Conservation (phyloP, 2,888 invertebrate genomes). For the Metallyticus violacea region DNA sequence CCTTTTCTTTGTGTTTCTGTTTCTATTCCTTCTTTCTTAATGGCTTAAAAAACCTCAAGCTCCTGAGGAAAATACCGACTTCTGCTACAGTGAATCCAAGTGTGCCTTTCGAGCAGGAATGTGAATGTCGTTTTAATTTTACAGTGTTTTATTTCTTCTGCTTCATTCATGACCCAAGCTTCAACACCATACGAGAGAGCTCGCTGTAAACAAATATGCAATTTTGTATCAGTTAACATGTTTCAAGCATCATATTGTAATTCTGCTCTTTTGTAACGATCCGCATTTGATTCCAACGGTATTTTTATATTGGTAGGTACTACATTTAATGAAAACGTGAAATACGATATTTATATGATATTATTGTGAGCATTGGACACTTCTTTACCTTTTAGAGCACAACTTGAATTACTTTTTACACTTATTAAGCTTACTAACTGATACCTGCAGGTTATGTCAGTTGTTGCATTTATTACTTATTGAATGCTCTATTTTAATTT, state of each 20-base stretch:
- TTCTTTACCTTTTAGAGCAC: neutral
- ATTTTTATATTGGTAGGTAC: neutral
- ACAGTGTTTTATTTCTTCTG: too few relatives aligned
- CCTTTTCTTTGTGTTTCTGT: too few relatives aligned
- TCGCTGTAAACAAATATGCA: neutral
- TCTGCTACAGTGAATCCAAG: too few relatives aligned
- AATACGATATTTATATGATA: neutral
- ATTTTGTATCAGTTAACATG: neutral
- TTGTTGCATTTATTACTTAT: too few relatives aligned
- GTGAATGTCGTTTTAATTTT: too few relatives aligned
- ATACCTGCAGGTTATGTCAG: neutral
- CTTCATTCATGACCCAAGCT: neutral
- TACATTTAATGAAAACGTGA: neutral
- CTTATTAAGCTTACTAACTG: neutral
- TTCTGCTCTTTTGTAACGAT: neutral
- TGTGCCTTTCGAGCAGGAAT: too few relatives aligned
- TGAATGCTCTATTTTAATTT: too few relatives aligned
- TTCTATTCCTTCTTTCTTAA: too few relatives aligned
- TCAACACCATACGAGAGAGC: neutral
- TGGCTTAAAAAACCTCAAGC: too few relatives aligned
- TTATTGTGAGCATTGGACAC: neutral
- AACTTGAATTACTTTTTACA: neutral
- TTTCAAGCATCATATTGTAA: neutral
- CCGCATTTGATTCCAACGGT: neutral
- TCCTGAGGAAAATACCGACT: too few relatives aligned